These are phyloP conservation scores for Phalacrocorax pelagicus DNA, from an alignment of 2,113 vertebrate genomes.

Conservation along the genomic window DNA sequence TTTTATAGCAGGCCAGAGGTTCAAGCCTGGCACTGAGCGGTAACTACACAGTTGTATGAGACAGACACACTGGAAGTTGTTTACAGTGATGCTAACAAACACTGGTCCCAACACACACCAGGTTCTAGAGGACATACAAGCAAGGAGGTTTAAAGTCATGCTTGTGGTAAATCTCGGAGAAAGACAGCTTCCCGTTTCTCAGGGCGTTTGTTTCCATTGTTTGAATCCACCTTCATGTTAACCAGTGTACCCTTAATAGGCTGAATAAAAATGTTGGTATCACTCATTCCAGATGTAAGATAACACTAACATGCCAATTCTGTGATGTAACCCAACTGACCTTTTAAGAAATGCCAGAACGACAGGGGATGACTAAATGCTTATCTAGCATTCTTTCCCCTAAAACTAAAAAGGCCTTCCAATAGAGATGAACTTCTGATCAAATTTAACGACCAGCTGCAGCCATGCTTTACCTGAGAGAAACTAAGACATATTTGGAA, in stretches of 20 bases:
- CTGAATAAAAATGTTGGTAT: not conserved
- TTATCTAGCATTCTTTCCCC: not conserved
- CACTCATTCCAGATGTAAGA: not conserved
- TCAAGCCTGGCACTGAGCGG: not conserved
- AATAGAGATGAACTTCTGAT: not conserved
- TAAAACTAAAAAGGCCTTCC: not conserved
- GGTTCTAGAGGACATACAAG: not conserved
- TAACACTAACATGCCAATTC: constrained; percentile 6
- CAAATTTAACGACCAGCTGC: not conserved
- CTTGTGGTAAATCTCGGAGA: not conserved
- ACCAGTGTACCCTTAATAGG: not conserved
- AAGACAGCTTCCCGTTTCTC: not conserved
- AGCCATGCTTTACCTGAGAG: not conserved
- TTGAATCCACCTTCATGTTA: not conserved
- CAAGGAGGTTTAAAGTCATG: not conserved
- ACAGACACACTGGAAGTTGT: not conserved
- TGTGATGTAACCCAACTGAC: not conserved
- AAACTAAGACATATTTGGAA: not conserved
- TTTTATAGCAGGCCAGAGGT: not conserved
- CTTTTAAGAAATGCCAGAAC: constrained; percentile 7
- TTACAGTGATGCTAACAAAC: not conserved
- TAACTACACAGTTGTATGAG: not conserved
- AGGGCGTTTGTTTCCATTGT: not conserved
- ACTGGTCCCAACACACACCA: rapidly evolving
- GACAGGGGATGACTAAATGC: not conserved